Conservation (phyloP, 2,888 invertebrate species). For the Dendrolimus houi region DNA sequence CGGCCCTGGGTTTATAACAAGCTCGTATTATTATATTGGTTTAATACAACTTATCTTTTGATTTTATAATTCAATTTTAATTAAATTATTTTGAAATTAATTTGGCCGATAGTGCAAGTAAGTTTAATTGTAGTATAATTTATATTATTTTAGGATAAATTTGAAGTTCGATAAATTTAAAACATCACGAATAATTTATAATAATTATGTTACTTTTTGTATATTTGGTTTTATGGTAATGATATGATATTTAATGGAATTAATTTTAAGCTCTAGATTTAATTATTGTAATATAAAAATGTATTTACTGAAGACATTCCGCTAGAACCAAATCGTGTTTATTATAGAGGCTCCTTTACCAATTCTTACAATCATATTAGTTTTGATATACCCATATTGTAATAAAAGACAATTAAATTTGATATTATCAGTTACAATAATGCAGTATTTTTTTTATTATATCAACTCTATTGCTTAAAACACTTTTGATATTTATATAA, state of each 20-base stretch:
- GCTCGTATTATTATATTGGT: no score
- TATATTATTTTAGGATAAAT: conserved; percentile 3
- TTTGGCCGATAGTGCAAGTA: conserved; percentile 34
- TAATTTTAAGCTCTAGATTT: conserved; percentile 6
- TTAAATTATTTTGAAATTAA: conserved; percentile 4
- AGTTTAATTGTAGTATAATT: not conserved
- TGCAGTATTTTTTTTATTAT: no score
- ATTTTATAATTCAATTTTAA: not conserved
- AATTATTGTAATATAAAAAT: not conserved
- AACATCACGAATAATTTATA: conserved; percentile 4
- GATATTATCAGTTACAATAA: no score
- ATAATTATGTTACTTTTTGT: no score
- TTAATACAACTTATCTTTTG: no score
- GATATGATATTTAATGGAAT: not conserved
- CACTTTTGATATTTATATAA: no score
- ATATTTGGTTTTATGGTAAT: no score
- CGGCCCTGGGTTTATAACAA: no score
- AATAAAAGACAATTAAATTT: no score
- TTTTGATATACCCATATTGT: not conserved
- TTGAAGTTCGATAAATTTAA: not conserved
- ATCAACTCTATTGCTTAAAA: no score
- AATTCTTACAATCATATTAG: no score
- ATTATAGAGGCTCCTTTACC: no score
- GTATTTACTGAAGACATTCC: conserved; percentile 44
- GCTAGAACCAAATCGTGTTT: conserved; percentile 22